A percentile compares a stretch with the other conserved stretches of the same genome.
Evolutionary conservation across 2,113 vertebrate species (phyloP).

Genomic region (Erythrocercus mccallii): DNA sequence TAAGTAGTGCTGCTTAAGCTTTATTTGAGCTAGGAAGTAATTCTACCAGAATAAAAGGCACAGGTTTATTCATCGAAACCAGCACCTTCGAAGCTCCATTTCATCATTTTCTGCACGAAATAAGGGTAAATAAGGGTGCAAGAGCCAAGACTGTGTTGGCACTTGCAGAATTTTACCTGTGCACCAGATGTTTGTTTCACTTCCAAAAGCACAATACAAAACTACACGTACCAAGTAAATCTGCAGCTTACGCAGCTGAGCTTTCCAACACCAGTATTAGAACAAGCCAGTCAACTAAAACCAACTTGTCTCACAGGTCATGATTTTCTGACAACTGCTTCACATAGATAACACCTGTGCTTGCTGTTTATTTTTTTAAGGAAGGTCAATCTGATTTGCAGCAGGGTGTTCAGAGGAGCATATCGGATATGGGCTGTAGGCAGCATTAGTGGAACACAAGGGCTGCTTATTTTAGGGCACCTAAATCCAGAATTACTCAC

Average conservation of each 20-base stretch:
- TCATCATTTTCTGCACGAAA: background rate
- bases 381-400: background rate
- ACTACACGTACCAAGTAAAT: background rate
- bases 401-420: background rate
- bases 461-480: background rate
- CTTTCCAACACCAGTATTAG: background rate
- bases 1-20: background rate
- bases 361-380: background rate
- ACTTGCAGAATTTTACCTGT: background rate
- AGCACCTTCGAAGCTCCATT: background rate
- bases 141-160: background rate
- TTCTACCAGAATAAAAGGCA: background rate
- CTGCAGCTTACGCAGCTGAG: background rate
- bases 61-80: background rate
- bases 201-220: background rate
- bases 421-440: fast-evolving
- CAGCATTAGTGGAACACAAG: background rate
- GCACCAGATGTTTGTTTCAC: background rate
- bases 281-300: background rate
- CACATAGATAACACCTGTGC: background rate
- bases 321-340: background rate
- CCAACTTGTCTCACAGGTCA: background rate
- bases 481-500: background rate
- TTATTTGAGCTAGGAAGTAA: background rate
- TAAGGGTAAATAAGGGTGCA: background rate